phyloP scores from a whole-genome alignment of 2,888 invertebrate species.

The Cerastis leucographa region DNA sequence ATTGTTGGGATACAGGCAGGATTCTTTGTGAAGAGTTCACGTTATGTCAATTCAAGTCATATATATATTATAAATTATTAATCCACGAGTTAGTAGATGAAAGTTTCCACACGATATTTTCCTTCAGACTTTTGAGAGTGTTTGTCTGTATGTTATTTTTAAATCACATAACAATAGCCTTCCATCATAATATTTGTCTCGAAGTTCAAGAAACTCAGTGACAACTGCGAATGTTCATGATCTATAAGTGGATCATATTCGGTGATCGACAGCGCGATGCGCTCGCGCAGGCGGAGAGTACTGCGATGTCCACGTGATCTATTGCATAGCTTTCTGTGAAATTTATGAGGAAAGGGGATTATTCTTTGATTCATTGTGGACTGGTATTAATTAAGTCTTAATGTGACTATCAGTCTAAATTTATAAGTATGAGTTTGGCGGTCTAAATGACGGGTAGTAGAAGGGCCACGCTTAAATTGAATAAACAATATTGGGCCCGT shows the following conservation, averaged over 20 bases:
- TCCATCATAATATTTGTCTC: conserved; percentile 13
- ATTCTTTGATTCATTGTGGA: conserved; percentile 51
- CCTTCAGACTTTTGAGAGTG: background rate
- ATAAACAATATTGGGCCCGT: background rate
- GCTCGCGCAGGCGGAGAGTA: conserved; percentile 30
- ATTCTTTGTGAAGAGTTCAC: background rate
- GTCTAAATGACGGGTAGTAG: background rate
- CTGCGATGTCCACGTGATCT: conserved; percentile 34
- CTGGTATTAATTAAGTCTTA: conserved; percentile 32
- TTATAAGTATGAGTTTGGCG: conserved; percentile 18
- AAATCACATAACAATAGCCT: background rate
- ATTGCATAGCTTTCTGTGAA: conserved; percentile 32
- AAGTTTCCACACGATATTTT: background rate
- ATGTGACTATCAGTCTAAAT: conserved; percentile 3
- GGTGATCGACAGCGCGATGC: conserved; percentile 59
- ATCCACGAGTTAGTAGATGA: background rate
- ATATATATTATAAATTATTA: too few species aligned
- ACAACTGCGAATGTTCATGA: conserved; percentile 49
- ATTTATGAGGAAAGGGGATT: conserved; percentile 55
- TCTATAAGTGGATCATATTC: conserved; percentile 49
- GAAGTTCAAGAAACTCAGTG: conserved; percentile 9
- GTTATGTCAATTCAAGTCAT: too few species aligned
- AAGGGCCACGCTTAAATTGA: background rate
- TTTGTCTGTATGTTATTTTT: background rate
- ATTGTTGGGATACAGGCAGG: background rate